Evolutionary conservation across 2,888 invertebrate species (phyloP), one percentile per base, ranked within the genome.

Genomic region (Phania funesta): DNA sequence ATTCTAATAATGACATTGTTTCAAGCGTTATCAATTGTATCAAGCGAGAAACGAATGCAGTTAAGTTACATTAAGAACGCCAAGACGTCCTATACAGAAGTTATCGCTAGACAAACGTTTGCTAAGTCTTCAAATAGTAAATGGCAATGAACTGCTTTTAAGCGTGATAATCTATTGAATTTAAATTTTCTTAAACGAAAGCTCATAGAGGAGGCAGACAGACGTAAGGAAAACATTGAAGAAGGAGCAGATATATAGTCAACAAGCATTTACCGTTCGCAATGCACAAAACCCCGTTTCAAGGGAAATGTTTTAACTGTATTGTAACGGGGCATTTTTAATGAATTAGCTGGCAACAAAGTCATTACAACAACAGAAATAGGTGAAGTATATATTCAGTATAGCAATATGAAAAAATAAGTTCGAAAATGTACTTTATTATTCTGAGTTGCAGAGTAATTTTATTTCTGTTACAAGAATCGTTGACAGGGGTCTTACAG

Each of bases 391-490:
- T 52, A 52, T 13, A 81, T 44, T 60, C 83, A 6, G 7, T 35
- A 35, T 9, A 35, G 11, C 7, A 35, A 35, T 9, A 35, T 3
- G 2, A 35, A 9, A 2, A 26, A 35, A 6, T 29, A 35, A 7
- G 9, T 7, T 7, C 2, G 35, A 83, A 48, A 60, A 84, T 76
- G 80, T 83, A 58, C 60, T 83, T 29, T 78, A 81, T 68, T 75
- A 60, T 20, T 48, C 80, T 44, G 77, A 79, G 24, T 44, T 83
- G 11, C 68, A 62, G 46, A 65, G 46, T 9, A 85, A 84, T 67
- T 81, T 83, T 46, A 71, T 84, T 22, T 84, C 83, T 7, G 83
- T 83, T n/a, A 75, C 70, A 32, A 84, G 60, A 81, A 77, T 68
- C 8, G 83, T 80, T 24, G 84, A 84, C 38, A 83, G 80, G 58